A percentile compares a stretch with the other conserved stretches of the same genome.
Conservation (phyloP, 2,888 invertebrate genomes). For the Agriopis leucophaearia region DNA sequence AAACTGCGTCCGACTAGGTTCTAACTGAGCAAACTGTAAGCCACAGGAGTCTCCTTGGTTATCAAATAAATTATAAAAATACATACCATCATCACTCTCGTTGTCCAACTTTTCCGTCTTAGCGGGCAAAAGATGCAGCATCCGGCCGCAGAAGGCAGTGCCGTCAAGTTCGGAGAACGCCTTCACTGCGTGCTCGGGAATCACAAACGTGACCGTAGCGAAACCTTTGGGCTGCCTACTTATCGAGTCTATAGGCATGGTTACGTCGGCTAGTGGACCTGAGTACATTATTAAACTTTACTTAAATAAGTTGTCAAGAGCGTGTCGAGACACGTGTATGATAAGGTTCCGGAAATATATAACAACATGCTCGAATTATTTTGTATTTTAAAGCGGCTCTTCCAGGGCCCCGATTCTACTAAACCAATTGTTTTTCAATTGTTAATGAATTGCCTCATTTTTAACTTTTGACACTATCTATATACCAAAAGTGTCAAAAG, state of each 20-base stretch:
- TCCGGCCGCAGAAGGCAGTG: conserved; percentile 95
- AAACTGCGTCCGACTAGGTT: no score
- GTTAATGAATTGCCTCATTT: no score
- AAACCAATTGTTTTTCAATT: no score
- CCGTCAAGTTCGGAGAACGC: conserved; percentile 97
- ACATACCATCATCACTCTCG: conserved; percentile 74
- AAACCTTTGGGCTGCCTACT: conserved; percentile 96
- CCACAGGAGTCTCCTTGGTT: neutral
- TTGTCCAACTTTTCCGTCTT: conserved; percentile 87
- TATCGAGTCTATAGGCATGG: conserved; percentile 94
- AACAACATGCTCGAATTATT: no score
- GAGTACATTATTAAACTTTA: conserved; percentile 13
- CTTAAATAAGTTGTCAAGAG: neutral
- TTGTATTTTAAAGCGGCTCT: no score
- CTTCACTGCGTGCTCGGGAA: conserved; percentile 97
- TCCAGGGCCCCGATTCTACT: no score
- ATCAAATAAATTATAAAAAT: conserved; percentile 6
- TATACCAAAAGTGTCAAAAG: no score
- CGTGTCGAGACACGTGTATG: no score
- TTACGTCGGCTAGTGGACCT: conserved; percentile 95
- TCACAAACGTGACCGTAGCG: conserved; percentile 95
- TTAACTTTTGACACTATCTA: no score
- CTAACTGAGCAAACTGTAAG: no score
- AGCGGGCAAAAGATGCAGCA: conserved; percentile 97
- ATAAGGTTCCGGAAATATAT: no score